Evolutionary conservation across 2,113 vertebrate species (phyloP), one percentile per base, ranked within the genome.

Genomic region (Uria lomvia): DNA sequence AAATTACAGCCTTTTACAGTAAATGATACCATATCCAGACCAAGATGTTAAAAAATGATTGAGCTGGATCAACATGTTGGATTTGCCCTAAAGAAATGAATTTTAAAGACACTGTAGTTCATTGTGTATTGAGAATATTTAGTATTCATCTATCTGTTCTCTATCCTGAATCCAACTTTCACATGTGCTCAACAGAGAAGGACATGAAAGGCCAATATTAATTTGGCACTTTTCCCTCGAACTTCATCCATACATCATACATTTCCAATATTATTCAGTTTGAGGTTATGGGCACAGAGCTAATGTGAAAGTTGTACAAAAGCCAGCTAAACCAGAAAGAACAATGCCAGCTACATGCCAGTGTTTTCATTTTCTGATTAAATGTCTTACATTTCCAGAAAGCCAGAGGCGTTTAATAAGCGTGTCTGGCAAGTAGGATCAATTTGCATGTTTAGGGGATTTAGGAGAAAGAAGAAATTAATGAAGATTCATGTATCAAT

Each of bases 281-380:
- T 62, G 84, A 95, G 59, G 47, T 18, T 93, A 45, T 82, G 62
- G 38, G 36, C 70, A 96, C 56, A 82, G 74, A 92, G 32, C 62
- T 96, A 93, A 95, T 88, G 70, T 74, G 86, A 87, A 74, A 2
- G 4, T 50, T 96, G 80, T 80, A 91, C 55, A 52, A 49, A 89
- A 92, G 79, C 90, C 92, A 96, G 34, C 42, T 56, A 87, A 85
- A 93, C 24, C 42, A 94, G 71, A 93, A 87, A 84, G 70, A 96
- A 92, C 88, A 95, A 62, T 79, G 71, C 9, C 49, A 53, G 36
- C 47, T 92, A 49, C 43, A 45, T 79, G 68, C 68, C 94, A 91
- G 15, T 79, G 42, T 92, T 96, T 93, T 96, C 14, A 72, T 97
- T 97, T 96, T 85, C 62, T 94, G 62, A 94, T 92, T 36, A 92